A percentile compares a stretch with the other conserved stretches of the same genome.
These are phyloP conservation scores for Apamea epomidion DNA, from an alignment of 2,888 invertebrate species.

Conservation along the genomic window DNA sequence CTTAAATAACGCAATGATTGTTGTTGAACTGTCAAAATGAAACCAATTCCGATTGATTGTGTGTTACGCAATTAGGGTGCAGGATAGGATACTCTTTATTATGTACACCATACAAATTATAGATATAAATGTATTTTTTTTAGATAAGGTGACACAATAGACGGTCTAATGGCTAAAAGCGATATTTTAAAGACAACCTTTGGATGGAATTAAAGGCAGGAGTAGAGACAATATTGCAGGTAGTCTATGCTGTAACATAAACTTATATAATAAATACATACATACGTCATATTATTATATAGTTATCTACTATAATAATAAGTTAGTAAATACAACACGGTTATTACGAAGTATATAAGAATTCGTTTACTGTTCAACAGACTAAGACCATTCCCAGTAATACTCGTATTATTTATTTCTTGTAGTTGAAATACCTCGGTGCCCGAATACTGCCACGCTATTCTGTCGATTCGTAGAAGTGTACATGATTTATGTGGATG, in stretches of 20 bases:
- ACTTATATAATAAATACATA: neutral
- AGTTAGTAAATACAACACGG: neutral
- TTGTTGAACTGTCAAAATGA: no score
- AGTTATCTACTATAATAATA: neutral
- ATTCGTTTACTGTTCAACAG: neutral
- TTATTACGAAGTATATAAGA: neutral
- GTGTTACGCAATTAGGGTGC: no score
- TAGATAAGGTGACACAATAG: neutral
- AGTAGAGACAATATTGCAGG: neutral
- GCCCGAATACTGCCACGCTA: conserved; percentile 4
- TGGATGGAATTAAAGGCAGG: neutral
- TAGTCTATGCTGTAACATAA: neutral
- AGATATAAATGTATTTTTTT: neutral
- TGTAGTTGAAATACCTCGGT: conserved; percentile 23
- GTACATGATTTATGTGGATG: conserved; percentile 38
- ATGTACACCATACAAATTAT: no score
- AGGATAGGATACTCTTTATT: no score
- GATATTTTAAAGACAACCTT: neutral
- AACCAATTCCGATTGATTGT: no score
- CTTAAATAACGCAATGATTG: no score
- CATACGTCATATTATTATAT: neutral
- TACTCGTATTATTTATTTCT: conserved; percentile 8
- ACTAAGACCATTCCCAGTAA: neutral
- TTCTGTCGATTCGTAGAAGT: conserved; percentile 22
- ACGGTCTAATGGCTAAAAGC: neutral